These are phyloP conservation scores for Aegithalos caudatus DNA, from an alignment of 2,113 vertebrate genomes.

Conservation along the genomic window DNA sequence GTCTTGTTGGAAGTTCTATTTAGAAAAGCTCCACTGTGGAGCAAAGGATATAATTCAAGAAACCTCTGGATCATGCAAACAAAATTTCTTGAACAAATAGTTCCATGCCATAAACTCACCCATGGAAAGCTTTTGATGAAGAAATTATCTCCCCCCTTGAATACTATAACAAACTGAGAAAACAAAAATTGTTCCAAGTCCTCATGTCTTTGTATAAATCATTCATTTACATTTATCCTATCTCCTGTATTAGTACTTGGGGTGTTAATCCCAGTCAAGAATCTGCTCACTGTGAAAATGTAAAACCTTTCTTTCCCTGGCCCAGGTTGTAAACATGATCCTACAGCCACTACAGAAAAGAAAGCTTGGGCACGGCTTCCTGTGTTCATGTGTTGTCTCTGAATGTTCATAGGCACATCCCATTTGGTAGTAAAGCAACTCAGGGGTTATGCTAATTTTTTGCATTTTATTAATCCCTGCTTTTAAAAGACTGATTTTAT, in stretches of 20 bases:
- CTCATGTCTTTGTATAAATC: not conserved
- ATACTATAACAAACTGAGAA: not conserved
- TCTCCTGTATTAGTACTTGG: not conserved
- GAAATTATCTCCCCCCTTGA: not conserved
- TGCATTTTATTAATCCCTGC: not conserved
- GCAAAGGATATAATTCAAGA: not conserved
- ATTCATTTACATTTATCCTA: not conserved
- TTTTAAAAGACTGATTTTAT: not conserved
- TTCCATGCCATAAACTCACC: not conserved
- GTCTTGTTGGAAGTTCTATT: not conserved
- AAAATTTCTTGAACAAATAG: not conserved
- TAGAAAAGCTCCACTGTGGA: not conserved
- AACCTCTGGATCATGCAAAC: not conserved
- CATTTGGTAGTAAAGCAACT: not conserved
- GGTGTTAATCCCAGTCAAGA: not conserved
- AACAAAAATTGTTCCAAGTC: not conserved
- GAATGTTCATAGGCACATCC: not conserved
- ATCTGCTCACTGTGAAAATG: not conserved
- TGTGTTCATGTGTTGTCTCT: not conserved
- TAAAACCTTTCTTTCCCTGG: not conserved
- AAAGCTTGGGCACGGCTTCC: not conserved
- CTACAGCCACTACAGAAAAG: not conserved
- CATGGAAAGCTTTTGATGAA: not conserved
- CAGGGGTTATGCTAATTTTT: not conserved
- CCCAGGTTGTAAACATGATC: fast-evolving